Base-by-base conservation (phyloP, 1,140 invertebrate genomes). In the Gryllus bimaculatus region DNA sequence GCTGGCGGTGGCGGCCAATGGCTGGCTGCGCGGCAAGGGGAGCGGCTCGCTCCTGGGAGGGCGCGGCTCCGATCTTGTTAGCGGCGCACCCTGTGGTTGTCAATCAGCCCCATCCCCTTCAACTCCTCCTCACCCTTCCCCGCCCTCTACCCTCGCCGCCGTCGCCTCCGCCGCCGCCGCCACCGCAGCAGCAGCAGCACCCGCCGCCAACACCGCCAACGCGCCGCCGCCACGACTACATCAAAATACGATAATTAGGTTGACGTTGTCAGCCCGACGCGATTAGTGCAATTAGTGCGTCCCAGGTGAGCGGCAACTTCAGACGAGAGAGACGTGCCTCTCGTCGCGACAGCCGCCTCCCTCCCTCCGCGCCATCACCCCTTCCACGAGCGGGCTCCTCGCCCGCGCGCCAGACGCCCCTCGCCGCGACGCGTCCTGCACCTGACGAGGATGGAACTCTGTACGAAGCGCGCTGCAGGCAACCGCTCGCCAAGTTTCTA, bases 261-360 rank as follows among this genome's bases (percentile, higher is more conserved):
- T 66, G 54, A 66, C 54, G 54, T 66, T 66, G 54, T 66, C 54
- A 66, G 54, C 54, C 54, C 54, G 54, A 66, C 74, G 74, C 47
- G 74, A 75, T 75, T 75, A 75, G 20, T 75, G 47, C 74, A 75
- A 75, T 75, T 75, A 75, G 74, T 47, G 47, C 20, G 20, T 75
- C 74, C 74, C 74, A 21, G 74, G 47, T 75, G 74, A 75, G 54
- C 54, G 54, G 54, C 54, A 66, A 66, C 54, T 66, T 66, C 54
- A 66, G 54, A 66, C 54, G 54, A 18, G 54, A 66, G 54, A 10
- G 54, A 66, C 54, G 54, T 66, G 54, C 54, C 54, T 66, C 54
- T 66, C 54, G 54, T 66, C 18, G 54, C 54, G 54, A 66, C 54
- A 66, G 54, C 54, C 18, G 10, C 10, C 7, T 18, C 54, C 18